phyloP scores from a whole-genome alignment of 2,888 invertebrate species.

The Pammene aurita region DNA sequence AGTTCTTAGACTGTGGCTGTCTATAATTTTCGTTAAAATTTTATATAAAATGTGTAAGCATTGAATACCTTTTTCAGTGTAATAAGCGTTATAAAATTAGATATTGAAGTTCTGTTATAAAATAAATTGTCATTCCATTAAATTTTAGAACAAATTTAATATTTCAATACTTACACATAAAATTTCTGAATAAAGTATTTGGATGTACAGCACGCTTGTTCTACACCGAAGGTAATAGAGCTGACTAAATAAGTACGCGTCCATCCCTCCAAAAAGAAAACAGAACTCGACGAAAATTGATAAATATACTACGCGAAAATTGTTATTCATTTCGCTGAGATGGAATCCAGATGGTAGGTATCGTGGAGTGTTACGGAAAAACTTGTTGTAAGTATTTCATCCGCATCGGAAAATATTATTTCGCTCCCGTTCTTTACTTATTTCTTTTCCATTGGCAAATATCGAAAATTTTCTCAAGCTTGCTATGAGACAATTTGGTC shows the following conservation, averaged over 20 bases:
- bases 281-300: conserved; percentile 57
- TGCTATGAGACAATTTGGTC: conserved; percentile 18
- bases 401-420: conserved; percentile 50
- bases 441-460: conserved; percentile 34
- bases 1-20: too few relatives aligned
- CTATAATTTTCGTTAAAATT: too few relatives aligned
- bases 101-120: too few relatives aligned
- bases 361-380: conserved; percentile 53
- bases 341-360: conserved; percentile 64
- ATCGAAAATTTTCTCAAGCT: conserved; percentile 27
- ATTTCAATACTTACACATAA: conserved; percentile 30
- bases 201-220: conserved; percentile 44
- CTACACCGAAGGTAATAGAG: conserved; percentile 39
- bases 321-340: conserved; percentile 59
- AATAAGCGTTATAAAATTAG: too few relatives aligned
- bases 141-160: conserved; percentile 12
- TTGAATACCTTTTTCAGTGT: too few relatives aligned
- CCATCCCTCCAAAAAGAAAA: conserved; percentile 56
- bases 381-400: conserved; percentile 54
- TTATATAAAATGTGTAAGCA: too few relatives aligned
- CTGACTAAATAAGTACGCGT: conserved; percentile 62
- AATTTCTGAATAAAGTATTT: too few relatives aligned
- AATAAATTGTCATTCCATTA: conserved; percentile 3
- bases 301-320: conserved; percentile 63
- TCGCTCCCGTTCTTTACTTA: conserved; percentile 22